phyloP scores from a whole-genome alignment of 2,113 vertebrate genomes.

The Haplochromis vanheusdeni region DNA sequence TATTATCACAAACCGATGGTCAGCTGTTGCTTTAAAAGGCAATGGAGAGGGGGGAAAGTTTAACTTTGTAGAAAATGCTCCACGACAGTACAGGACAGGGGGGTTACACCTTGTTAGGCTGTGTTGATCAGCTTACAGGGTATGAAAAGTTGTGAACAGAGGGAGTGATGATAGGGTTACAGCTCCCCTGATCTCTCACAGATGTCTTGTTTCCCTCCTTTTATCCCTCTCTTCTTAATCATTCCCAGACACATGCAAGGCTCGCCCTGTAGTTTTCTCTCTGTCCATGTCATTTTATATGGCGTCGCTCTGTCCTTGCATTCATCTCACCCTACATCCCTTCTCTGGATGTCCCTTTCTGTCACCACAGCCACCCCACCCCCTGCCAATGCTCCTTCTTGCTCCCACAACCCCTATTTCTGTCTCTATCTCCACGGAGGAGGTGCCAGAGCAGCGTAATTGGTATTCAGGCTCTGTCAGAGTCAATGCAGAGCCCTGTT shows the following conservation, averaged over 20 bases:
- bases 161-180: not conserved
- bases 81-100: not conserved
- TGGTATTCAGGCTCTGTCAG: slow-evolving; percentile 61
- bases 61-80: not conserved
- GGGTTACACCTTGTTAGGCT: not conserved
- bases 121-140: not conserved
- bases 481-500: slow-evolving; percentile 57
- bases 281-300: not conserved
- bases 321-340: not conserved
- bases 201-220: not conserved
- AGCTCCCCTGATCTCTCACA: not conserved
- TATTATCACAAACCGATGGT: slow-evolving; percentile 38
- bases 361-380: not conserved
- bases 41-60: not conserved
- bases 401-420: slow-evolving; percentile 40
- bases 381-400: not conserved
- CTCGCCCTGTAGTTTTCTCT: not conserved
- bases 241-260: not conserved
- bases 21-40: slow-evolving; percentile 17
- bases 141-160: slow-evolving; percentile 3
- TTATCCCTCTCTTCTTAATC: not conserved
- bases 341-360: not conserved
- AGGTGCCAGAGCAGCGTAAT: slow-evolving; percentile 47
- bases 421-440: slow-evolving; percentile 26
- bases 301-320: not conserved